Conservation (phyloP, 1,140 invertebrate species). For the Drosophila navojoa region DNA sequence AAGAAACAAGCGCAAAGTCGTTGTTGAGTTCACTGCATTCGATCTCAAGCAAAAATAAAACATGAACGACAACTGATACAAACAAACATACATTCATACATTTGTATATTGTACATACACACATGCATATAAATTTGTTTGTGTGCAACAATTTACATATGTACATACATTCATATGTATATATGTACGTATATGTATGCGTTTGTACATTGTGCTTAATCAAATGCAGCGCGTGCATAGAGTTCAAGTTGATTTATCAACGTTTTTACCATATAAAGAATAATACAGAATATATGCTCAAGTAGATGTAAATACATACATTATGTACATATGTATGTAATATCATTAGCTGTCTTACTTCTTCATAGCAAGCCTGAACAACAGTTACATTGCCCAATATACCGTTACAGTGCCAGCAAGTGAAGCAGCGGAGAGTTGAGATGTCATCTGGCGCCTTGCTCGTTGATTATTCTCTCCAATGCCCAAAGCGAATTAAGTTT, state of each 20-base stretch:
- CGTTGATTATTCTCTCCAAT: conserved; percentile 36
- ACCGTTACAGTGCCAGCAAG: conserved; percentile 6
- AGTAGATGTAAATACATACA: conserved; percentile 22
- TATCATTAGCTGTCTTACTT: conserved; percentile 5
- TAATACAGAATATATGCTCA: neutral
- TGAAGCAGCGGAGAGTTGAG: neutral
- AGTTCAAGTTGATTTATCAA: conserved; percentile 75
- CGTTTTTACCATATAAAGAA: conserved; percentile 15
- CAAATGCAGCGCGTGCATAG: conserved; percentile 57
- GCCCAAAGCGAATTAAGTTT: conserved; percentile 59
- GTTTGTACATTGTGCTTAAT: conserved; percentile 38
- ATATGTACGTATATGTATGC: no score
- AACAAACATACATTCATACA: conserved; percentile 20
- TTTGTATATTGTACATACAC: neutral
- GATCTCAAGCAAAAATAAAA: conserved; percentile 48
- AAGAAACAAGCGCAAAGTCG: conserved; percentile 73
- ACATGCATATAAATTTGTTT: conserved; percentile 23
- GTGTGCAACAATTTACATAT: neutral
- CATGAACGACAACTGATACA: conserved; percentile 38
- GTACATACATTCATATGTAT: no score
- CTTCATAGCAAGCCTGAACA: conserved; percentile 9
- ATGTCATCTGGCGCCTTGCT: conserved; percentile 52
- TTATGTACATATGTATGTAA: no score
- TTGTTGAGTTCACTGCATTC: conserved; percentile 71
- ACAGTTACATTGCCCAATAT: conserved; percentile 40